These are phyloP conservation scores for Papilio helenus DNA, from an alignment of 1,140 invertebrate genomes.

Conservation along the genomic window DNA sequence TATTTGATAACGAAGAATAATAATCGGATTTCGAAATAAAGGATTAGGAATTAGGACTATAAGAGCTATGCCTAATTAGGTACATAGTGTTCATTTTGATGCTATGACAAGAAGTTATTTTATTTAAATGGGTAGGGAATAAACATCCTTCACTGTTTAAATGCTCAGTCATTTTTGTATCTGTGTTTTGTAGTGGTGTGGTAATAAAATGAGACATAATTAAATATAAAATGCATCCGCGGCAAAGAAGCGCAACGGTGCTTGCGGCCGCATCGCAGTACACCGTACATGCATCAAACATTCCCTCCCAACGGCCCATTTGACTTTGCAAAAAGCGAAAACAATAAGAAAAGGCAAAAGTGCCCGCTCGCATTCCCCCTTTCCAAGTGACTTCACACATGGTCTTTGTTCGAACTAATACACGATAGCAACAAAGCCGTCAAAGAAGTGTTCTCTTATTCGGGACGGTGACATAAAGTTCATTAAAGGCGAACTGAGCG, in stretches of 20 bases:
- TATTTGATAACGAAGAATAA: neutral
- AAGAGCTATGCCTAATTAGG: no score
- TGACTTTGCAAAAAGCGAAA: conserved; percentile 67
- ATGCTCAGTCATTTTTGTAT: neutral
- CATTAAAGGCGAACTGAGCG: conserved; percentile 78
- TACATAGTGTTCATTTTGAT: no score
- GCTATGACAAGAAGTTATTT: no score
- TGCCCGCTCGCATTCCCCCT: conserved; percentile 66
- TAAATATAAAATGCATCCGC: neutral
- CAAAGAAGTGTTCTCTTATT: conserved; percentile 78
- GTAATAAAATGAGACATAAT: neutral
- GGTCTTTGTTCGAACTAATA: conserved; percentile 78
- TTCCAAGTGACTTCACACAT: conserved; percentile 72
- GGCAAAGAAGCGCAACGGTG: neutral
- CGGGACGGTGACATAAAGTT: conserved; percentile 78
- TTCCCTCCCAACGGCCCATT: conserved; percentile 53
- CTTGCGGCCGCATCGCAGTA: neutral
- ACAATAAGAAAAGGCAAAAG: conserved; percentile 73
- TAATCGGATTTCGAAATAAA: neutral
- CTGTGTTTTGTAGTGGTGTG: neutral
- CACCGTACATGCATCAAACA: conserved; percentile 47
- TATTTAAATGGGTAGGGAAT: no score
- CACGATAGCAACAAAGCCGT: conserved; percentile 70
- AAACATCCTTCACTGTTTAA: no score
- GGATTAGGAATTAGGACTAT: neutral